Percentiles rank a stretch among this genome's conserved stretches.
phyloP scores from a whole-genome alignment of 2,113 vertebrate species.

The Sminthopsis crassicaudata region DNA sequence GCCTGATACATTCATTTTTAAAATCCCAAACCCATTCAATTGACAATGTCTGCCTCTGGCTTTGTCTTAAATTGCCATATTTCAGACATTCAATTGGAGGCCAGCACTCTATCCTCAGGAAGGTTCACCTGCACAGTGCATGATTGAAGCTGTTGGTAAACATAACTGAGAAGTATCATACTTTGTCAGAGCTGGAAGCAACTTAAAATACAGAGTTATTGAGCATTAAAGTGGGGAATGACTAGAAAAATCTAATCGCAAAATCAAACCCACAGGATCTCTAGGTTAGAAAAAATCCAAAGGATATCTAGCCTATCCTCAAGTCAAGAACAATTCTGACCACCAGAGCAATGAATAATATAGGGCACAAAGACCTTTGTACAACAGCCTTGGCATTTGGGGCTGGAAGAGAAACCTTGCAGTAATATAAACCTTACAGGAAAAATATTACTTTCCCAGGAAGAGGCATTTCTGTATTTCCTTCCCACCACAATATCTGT shows the following conservation, averaged over 20 bases:
- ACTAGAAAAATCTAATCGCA: background rate
- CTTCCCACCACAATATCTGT: background rate
- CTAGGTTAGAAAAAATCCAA: background rate
- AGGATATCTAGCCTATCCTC: background rate
- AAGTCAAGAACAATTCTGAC: background rate
- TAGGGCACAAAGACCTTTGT: background rate
- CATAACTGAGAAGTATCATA: background rate
- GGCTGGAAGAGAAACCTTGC: background rate
- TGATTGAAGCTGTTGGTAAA: background rate
- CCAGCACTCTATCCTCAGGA: background rate
- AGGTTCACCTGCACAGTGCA: background rate
- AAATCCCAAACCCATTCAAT: conserved; percentile 64
- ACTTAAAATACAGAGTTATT: background rate
- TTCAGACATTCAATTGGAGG: conserved; percentile 16
- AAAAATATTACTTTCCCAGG: background rate
- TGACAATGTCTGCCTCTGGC: conserved; percentile 74
- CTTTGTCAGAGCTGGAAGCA: background rate
- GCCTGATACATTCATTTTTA: conserved; percentile 74
- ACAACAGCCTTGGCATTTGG: background rate
- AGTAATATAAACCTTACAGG: background rate
- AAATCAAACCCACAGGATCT: background rate
- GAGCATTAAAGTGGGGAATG: background rate
- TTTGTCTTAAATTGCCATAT: conserved; percentile 66
- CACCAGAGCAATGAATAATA: background rate
- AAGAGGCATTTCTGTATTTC: background rate